Conservation (phyloP, 2,888 invertebrate genomes). For the Dynastes tityus region DNA sequence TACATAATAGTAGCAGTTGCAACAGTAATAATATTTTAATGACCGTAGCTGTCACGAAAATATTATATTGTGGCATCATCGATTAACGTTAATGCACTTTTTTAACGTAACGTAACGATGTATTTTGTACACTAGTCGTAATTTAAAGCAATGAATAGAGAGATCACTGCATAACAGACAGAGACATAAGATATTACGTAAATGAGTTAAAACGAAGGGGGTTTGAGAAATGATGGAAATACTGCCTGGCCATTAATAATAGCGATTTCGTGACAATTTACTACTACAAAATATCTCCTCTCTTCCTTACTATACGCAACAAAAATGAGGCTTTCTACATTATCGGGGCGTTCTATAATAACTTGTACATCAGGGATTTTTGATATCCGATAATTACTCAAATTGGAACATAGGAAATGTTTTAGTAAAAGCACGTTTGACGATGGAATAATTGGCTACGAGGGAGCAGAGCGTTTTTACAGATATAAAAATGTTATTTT, state of each 20-base stretch:
- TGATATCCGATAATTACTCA: conserved; percentile 10
- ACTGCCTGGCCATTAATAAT: conserved; percentile 34
- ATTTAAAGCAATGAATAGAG: no score
- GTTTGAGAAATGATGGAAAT: conserved; percentile 18
- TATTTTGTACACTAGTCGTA: no score
- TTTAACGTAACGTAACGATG: no score
- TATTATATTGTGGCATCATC: no score
- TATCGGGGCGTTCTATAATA: neutral
- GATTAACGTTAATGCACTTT: no score
- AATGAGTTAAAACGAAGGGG: neutral
- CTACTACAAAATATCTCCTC: conserved; percentile 21
- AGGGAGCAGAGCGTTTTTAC: no score
- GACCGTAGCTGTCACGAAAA: no score
- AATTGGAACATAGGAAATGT: conserved; percentile 25
- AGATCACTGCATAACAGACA: neutral
- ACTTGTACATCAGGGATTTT: neutral
- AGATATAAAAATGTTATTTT: no score
- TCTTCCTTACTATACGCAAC: neutral
- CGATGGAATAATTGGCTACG: no score
- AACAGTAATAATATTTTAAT: neutral
- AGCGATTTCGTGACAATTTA: conserved; percentile 40
- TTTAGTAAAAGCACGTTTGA: conserved; percentile 20
- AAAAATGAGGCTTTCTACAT: conserved; percentile 9
- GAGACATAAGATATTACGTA: conserved; percentile 7
- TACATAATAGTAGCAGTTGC: no score